Base-by-base conservation (phyloP, 2,113 vertebrate genomes). In the Lathamus discolor region DNA sequence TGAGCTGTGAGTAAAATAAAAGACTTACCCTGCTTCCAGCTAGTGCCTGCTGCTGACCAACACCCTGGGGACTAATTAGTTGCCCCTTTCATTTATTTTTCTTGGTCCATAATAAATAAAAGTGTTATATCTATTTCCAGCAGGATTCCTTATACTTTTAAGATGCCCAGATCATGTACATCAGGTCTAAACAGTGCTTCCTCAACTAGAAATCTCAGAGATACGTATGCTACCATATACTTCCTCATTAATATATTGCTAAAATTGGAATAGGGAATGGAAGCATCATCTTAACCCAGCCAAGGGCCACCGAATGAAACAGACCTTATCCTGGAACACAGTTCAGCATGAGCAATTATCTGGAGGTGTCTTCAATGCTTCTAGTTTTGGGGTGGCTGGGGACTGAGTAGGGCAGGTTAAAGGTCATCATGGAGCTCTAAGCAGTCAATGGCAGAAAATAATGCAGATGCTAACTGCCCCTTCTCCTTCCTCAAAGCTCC, bases 261-360 rank as follows among this genome's bases (percentile, higher is more conserved):
- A 69, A 91, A 90, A 83, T 49, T 0, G 1, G 14, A 11, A 6
- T 12, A 51, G 23, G 16, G 33, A 72, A 76, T 2, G 8, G 35
- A 82, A 79, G 2, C 5, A 24, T 39, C 33, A n/a, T n/a, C 20
- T 2, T 67, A 61, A 39, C 13, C 59, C n/a, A 63, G 6, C 13
- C 3, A 2, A 51, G 27, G 12, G 33, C 51, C 18, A 51, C 9
- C 0, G 0, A 49, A 52, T 44, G 59, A 83, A 64, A 28, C 9
- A 24, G 4, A 8, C 5, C 7, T 73, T 35, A 54, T 54, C 11
- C 17, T 69, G 41, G 85, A 55, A 64, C 61, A 43, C 24, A 49
- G 25, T 27, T 78, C 14, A 31, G 28, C 18, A 4, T 24, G 22
- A 13, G 6, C 27, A 35, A 57, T 63, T 78, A 33, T 24, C 28